Conservation (phyloP, 2,888 invertebrate genomes). For the Hofmannophila pseudospretella region DNA sequence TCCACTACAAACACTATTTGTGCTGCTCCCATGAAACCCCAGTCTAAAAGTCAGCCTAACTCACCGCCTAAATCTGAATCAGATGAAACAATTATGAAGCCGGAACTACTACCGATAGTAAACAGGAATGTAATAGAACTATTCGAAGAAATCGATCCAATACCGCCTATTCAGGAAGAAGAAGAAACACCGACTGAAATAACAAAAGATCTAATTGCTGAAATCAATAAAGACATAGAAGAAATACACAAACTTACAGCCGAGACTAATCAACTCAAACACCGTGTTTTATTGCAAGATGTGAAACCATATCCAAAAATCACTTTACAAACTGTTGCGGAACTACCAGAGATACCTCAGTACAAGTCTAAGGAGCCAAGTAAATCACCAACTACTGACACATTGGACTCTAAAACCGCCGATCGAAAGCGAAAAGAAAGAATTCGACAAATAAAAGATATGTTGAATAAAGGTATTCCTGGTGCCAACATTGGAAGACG, state of each 20-base stretch:
- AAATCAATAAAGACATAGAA: constrained; percentile 71
- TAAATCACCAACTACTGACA: constrained; percentile 52
- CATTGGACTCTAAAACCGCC: constrained; percentile 59
- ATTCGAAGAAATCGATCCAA: constrained; percentile 60
- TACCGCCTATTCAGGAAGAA: constrained; percentile 63
- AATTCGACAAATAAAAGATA: constrained; percentile 83
- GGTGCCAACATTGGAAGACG: constrained; percentile 70
- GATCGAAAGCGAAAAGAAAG: constrained; percentile 80
- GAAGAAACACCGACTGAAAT: constrained; percentile 62
- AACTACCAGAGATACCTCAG: constrained; percentile 80
- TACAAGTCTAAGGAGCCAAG: constrained; percentile 60
- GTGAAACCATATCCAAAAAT: constrained; percentile 76
- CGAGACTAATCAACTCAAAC: constrained; percentile 59
- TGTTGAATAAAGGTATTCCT: constrained; percentile 83
- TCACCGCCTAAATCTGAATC: constrained; percentile 69
- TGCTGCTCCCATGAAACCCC: constrained; percentile 48
- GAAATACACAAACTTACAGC: constrained; percentile 70
- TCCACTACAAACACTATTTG: constrained; percentile 48
- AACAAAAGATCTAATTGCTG: constrained; percentile 56
- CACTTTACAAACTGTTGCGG: constrained; percentile 79
- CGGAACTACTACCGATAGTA: constrained; percentile 43
- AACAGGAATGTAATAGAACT: constrained; percentile 53
- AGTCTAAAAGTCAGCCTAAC: constrained; percentile 69
- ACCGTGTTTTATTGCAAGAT: constrained; percentile 65
- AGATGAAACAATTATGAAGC: constrained; percentile 46